Conservation (phyloP, 2,113 vertebrate genomes). For the Rhinolophus sinicus region DNA sequence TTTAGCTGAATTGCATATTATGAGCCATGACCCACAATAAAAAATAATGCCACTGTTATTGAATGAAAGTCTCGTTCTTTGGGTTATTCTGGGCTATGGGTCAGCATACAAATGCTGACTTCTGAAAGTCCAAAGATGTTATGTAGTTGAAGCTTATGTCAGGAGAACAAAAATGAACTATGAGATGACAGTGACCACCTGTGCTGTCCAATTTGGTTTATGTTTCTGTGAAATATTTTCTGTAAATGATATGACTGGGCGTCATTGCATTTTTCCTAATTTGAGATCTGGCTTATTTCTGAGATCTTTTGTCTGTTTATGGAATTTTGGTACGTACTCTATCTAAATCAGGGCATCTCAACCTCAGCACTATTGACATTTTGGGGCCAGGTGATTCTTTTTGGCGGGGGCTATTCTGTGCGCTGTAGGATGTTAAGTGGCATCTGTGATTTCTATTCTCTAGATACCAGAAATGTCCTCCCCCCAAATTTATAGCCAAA, state of each 20-base stretch:
- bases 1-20: conserved; percentile 84
- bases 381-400: not conserved
- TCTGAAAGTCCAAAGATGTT: conserved; percentile 76
- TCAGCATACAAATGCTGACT: conserved; percentile 76
- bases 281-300: not conserved
- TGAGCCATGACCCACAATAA: conserved; percentile 69
- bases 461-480: not conserved
- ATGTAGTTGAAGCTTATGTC: conserved; percentile 19
- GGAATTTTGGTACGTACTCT: not conserved
- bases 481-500: not conserved
- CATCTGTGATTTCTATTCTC: not conserved
- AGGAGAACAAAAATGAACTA: conserved; percentile 63
- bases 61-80: conserved; percentile 82
- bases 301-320: not conserved
- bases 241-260: conserved; percentile 14
- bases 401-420: not conserved
- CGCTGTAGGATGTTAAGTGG: not conserved
- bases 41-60: conserved; percentile 82
- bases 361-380: not conserved
- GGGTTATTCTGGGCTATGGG: conserved; percentile 79
- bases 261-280: conserved; percentile 27
- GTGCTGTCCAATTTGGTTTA: conserved; percentile 57
- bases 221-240: conserved; percentile 42
- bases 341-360: not conserved
- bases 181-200: conserved; percentile 62